Percentiles rank a stretch among this genome's conserved stretches.
phyloP scores from a whole-genome alignment of 2,113 vertebrate genomes.

The Oreotrochilus melanogaster region DNA sequence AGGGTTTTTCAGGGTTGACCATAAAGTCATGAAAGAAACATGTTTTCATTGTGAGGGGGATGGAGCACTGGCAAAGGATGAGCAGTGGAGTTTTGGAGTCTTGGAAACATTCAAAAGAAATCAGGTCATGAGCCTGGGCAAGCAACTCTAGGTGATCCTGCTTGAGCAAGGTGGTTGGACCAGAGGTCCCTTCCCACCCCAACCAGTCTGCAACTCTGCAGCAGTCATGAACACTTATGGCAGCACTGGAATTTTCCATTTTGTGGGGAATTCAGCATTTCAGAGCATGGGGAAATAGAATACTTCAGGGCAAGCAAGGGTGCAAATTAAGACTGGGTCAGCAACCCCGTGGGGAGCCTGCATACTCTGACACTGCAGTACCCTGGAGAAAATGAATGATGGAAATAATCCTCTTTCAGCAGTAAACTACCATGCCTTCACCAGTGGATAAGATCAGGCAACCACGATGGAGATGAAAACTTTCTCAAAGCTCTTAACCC shows the following conservation, averaged over 20 bases:
- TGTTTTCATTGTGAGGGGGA: neutral
- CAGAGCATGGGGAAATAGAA: neutral
- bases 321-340: neutral
- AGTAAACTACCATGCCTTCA: neutral
- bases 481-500: slow-evolving; percentile 14
- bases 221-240: neutral
- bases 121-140: neutral
- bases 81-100: neutral
- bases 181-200: neutral
- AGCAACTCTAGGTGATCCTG: neutral
- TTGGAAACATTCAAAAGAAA: neutral
- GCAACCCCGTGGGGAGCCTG: neutral
- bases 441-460: neutral
- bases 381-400: slow-evolving; percentile 12
- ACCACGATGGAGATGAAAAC: neutral
- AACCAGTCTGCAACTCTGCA: neutral
- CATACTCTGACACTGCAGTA: neutral
- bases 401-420: slow-evolving; percentile 31
- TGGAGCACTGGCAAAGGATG: neutral
- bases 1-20: neutral
- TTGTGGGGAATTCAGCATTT: neutral
- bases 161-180: neutral
- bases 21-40: neutral
- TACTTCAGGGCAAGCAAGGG: neutral
- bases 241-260: neutral